A percentile compares a stretch with the other conserved stretches of the same genome.
These are phyloP conservation scores for Lasioglossum baleicum DNA, from an alignment of 1,140 invertebrate species.

Conservation along the genomic window DNA sequence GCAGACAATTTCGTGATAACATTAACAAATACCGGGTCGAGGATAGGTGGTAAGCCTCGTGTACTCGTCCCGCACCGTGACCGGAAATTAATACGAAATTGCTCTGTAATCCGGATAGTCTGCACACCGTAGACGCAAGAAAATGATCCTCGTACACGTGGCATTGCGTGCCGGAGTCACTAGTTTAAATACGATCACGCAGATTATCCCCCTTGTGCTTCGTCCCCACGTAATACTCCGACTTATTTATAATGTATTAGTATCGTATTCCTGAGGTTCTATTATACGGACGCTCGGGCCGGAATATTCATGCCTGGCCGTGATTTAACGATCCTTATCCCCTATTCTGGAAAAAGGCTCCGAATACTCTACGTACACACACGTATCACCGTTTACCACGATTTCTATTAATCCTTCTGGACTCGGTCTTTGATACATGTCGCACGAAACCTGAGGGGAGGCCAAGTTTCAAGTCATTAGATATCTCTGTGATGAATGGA, in stretches of 20 bases:
- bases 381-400: neutral
- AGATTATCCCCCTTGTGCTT: slow-evolving; percentile 48
- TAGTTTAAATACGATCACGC: slow-evolving; percentile 64
- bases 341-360: neutral
- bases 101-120: slow-evolving; percentile 65
- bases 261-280: slow-evolving; percentile 1
- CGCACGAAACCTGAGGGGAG: neutral
- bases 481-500: neutral
- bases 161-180: slow-evolving; percentile 59
- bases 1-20: slow-evolving; percentile 65
- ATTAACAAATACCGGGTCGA: slow-evolving; percentile 59
- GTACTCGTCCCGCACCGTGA: slow-evolving; percentile 24
- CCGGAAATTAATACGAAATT: slow-evolving; percentile 68
- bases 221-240: slow-evolving; percentile 1
- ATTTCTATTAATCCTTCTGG: neutral
- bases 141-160: slow-evolving; percentile 63
- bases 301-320: slow-evolving; percentile 24
- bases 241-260: slow-evolving; percentile 30
- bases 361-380: neutral
- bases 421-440: neutral
- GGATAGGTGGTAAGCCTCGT: slow-evolving; percentile 28
- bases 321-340: slow-evolving; percentile 16
- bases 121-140: slow-evolving; percentile 60
- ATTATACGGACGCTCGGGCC: neutral
- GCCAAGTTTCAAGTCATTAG: neutral